These are phyloP conservation scores for Achroia grisella DNA, from an alignment of 1,140 invertebrate species.

Conservation along the genomic window DNA sequence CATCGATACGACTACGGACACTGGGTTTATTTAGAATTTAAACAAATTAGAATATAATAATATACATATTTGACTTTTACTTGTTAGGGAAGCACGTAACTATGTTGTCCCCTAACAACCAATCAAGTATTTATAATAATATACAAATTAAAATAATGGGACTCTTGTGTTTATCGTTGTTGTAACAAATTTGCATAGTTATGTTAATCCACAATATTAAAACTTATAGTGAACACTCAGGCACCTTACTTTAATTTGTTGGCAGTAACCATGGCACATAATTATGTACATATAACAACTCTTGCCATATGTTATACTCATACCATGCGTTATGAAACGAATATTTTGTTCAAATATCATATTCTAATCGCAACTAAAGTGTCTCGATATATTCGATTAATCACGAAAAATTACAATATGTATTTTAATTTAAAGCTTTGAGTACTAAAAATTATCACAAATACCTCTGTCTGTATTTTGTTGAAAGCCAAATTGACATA, in stretches of 20 bases:
- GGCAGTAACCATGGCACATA: slow-evolving; percentile 59
- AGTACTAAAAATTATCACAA: slow-evolving; percentile 44
- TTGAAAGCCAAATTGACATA: background rate
- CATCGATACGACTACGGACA: slow-evolving; percentile 14
- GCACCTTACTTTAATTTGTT: slow-evolving; percentile 58
- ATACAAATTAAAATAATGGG: too few relatives aligned
- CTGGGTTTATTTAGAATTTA: background rate
- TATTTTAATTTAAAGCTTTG: slow-evolving; percentile 39
- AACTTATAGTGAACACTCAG: slow-evolving; percentile 60
- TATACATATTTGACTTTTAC: background rate
- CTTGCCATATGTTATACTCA: slow-evolving; percentile 22
- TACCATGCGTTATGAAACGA: slow-evolving; percentile 5
- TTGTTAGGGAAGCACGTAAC: too few relatives aligned
- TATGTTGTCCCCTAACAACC: too few relatives aligned
- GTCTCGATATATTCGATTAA: slow-evolving; percentile 1
- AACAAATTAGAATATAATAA: background rate
- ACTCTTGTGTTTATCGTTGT: background rate
- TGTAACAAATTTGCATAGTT: too few relatives aligned
- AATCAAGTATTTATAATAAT: too few relatives aligned
- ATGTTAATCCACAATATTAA: slow-evolving; percentile 17
- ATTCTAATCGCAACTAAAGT: background rate
- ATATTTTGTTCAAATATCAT: slow-evolving; percentile 1
- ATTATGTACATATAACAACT: slow-evolving; percentile 20
- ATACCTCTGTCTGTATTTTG: slow-evolving; percentile 19
- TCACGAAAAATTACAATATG: slow-evolving; percentile 18